Evolutionary conservation across 1,140 invertebrate species (phyloP).

Genomic region (Sesamia nonagrioides): DNA sequence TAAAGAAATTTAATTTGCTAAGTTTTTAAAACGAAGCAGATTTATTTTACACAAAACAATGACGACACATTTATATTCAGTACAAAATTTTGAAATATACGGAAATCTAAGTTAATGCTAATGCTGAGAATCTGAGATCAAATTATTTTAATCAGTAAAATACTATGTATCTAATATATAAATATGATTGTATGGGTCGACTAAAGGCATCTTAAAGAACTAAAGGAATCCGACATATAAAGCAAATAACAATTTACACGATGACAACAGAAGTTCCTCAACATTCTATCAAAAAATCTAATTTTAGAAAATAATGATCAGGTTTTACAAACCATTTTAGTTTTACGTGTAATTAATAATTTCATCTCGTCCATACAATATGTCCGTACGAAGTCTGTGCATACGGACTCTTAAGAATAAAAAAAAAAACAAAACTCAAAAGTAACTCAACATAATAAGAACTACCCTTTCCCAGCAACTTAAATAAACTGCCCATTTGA

Average conservation of each 20-base stretch:
- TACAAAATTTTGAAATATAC: constrained; percentile 41
- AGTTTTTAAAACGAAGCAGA: constrained; percentile 46
- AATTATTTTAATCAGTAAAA: constrained; percentile 17
- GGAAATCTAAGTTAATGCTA: constrained; percentile 1
- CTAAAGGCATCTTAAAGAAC: neutral
- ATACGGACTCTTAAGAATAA: neutral
- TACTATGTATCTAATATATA: constrained; percentile 14
- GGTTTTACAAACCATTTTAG: constrained; percentile 38
- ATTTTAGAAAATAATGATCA: constrained; percentile 8
- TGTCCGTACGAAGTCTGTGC: neutral
- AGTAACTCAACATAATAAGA: constrained; percentile 13
- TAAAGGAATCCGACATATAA: neutral
- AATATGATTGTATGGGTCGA: neutral
- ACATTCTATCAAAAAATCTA: neutral
- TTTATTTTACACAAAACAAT: constrained; percentile 36
- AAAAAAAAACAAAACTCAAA: neutral
- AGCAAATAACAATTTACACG: neutral
- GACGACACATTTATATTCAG: constrained; percentile 36
- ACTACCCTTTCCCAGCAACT: constrained; percentile 34
- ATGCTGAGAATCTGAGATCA: constrained; percentile 36
- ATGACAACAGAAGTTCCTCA: neutral
- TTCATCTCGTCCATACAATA: constrained; percentile 14
- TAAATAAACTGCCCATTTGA: constrained; percentile 47
- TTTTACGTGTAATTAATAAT: constrained; percentile 16
- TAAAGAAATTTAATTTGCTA: constrained; percentile 48